Evolutionary conservation across 2,797 vertebrate species (phyloP), one percentile per base, ranked within the genome.

Genomic region (Squalus acanthias): DNA sequence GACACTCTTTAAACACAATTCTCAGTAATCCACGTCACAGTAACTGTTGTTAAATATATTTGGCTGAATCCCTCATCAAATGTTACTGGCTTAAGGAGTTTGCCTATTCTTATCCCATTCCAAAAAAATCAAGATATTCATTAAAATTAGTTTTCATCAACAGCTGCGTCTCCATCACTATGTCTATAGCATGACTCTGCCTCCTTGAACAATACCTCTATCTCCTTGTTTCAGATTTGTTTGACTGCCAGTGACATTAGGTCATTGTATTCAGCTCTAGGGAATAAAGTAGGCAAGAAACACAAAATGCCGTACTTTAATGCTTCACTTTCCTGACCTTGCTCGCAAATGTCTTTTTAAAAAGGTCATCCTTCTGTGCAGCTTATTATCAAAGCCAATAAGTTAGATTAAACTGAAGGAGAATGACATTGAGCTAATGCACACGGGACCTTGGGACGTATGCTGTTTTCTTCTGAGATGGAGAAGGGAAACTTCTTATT

Each of bases 251-350:
- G 15, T 93, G 91, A 93, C 65, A 46, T 93, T 39, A 93, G n/a
- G 29, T 46, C 91, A 69, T 93, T 67, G 39, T 72, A 69, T 95
- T 69, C 22, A 24, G 69, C 67, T 95, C 93, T 72, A 22, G 69
- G 67, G 69, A 95, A 29, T 53, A 72, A 94, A 95, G 4, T 72
- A 72, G 67, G 22, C 39, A 50, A 46, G 69, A 46, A 95, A 95
- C 93, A 72, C 46, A 95, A 95, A 29, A 70, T 72, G 67, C 46
- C 50, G 10, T 53, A 69, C 93, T 72, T 95, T 72, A 70, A 70
- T 72, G 93, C 93, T 70, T 95, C n/a, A 95, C 2, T 72, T 95
- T 95, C 93, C 93, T 95, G 93, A 72, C 93, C 93, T 95, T 72
- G 67, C 67, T 53, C 70, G 10, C 93, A 72, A 72, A 95, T 95